These are phyloP conservation scores for Pseudopipra pipra DNA, from an alignment of 2,113 vertebrate genomes.

Conservation along the genomic window DNA sequence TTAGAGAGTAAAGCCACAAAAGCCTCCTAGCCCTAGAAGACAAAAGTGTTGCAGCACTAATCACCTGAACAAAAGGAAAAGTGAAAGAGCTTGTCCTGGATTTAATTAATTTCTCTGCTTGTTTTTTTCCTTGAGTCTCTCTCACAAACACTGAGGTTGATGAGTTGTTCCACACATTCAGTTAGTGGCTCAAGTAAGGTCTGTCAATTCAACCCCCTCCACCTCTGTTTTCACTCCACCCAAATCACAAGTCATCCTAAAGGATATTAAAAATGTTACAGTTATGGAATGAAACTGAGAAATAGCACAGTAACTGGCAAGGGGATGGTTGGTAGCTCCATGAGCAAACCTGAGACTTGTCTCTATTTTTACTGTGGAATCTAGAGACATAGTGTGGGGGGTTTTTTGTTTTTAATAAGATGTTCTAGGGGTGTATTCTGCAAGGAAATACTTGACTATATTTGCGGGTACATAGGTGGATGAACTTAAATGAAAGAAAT, in stretches of 20 bases:
- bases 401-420: background rate
- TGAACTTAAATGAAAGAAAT: too few relatives aligned
- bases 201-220: background rate
- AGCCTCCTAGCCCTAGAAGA: background rate
- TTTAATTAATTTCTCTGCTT: background rate
- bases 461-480: background rate
- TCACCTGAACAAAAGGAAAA: background rate
- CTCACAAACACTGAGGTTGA: background rate
- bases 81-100: background rate
- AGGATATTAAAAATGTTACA: background rate
- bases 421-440: background rate
- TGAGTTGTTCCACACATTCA: background rate
- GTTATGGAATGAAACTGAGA: background rate
- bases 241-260: background rate
- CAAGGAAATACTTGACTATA: background rate
- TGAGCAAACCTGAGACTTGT: background rate
- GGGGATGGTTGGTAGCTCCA: background rate
- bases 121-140: background rate
- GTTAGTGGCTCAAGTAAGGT: background rate
- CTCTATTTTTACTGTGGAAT: background rate
- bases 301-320: background rate
- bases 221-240: background rate
- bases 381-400: background rate
- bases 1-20: background rate
- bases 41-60: conserved; percentile 14